phyloP scores from a whole-genome alignment of 2,113 vertebrate species.

The Pseudorasbora parva region DNA sequence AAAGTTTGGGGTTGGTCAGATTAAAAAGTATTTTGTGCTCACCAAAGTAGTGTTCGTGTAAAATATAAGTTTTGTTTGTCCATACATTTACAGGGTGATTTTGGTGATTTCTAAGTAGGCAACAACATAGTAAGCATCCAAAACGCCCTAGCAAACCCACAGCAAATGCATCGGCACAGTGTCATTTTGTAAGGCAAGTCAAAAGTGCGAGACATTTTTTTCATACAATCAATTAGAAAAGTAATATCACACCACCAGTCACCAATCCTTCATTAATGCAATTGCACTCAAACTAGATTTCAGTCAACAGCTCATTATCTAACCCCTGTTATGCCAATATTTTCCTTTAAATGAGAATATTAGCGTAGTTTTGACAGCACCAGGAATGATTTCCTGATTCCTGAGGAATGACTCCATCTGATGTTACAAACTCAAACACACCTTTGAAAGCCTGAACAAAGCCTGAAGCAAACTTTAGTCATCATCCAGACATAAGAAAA shows the following conservation, averaged over 20 bases:
- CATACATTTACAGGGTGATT: not conserved
- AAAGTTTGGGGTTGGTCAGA: not conserved
- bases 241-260: not conserved
- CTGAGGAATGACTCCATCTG: not conserved
- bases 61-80: not conserved
- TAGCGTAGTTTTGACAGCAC: not conserved
- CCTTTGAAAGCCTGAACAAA: not conserved
- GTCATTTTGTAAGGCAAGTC: not conserved
- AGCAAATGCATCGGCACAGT: too few species aligned
- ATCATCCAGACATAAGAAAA: not conserved
- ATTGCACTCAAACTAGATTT: not conserved
- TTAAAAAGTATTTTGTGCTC: not conserved
- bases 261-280: not conserved
- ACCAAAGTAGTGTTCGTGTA: not conserved
- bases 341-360: not conserved
- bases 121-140: not conserved
- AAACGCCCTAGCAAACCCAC: too few species aligned
- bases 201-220: not conserved
- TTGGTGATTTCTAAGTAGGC: not conserved
- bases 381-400: not conserved
- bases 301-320: not conserved
- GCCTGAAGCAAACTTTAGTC: not conserved
- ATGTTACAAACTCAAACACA: conserved; percentile 10
- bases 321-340: not conserved
- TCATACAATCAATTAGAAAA: not conserved